Base-by-base conservation (phyloP, 2,888 invertebrate genomes). In the Drosophila recens region DNA sequence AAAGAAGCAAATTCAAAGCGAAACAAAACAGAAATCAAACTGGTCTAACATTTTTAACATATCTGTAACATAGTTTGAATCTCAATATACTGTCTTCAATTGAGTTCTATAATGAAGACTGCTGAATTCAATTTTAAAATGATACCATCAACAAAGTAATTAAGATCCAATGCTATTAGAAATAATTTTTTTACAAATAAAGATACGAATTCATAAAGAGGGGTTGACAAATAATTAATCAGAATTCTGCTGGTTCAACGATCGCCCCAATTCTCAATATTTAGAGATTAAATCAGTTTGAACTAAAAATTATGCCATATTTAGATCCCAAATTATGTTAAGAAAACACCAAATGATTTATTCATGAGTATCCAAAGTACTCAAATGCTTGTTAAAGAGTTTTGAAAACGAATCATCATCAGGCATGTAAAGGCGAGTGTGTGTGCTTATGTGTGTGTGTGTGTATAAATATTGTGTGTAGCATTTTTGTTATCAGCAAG, bases 401-500 rank as follows among this genome's bases (percentile, higher is more conserved):
- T 76, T 62, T 30, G 11, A 30, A 46, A 62, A 13, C 23, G 40
- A 30, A 34, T 53, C 36, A 43, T 51, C 70, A 77, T 73, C 73
- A 73, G 45, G 33, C 58, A n/a, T 67, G 42, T 45, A 23, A 38
- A 17, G 27, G 45, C 57, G 43, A 49, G 56, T 40, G 23, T 36
- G n/a, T 17, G 42, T 38, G 23, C 61, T 23, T 23, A 23, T 51
- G 23, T 53, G 40, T 51, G 53, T 54, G 40, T 51, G 51, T 54
- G 46, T 58, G 38, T 43, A 17, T 48, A 57, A 52, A 20, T 58
- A 57, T 63, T 74, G 65, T 66, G 56, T 63, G 73, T 65, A 67
- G 75, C 71, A 51, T 62, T 67, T 67, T 42, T 53, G 58, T 82
- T 86, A 82, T 86, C 82, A 82, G 82, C 67, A 56, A 46, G 27